phyloP scores from a whole-genome alignment of 2,888 invertebrate genomes.

The Antheraea yamamai region DNA sequence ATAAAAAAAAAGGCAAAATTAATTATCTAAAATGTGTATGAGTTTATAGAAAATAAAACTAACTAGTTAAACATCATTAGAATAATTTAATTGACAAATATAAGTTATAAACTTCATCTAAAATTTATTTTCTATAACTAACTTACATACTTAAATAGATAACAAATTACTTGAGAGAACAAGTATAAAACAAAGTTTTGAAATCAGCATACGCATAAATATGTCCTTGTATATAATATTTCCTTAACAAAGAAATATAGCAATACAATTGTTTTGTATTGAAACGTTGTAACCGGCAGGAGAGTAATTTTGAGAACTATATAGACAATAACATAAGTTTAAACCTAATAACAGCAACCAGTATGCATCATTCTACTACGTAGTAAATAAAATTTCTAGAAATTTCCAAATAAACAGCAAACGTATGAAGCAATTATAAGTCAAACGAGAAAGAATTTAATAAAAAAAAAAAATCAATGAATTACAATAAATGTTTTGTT shows the following conservation, averaged over 20 bases:
- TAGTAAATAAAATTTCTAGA: no score
- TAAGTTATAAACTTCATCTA: slow-evolving; percentile 8
- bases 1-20: no score
- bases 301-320: no score
- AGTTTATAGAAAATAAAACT: slow-evolving; percentile 10
- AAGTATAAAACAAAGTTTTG: not conserved
- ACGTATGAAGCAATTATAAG: no score
- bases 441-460: no score
- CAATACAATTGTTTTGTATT: not conserved
- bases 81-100: slow-evolving; percentile 21
- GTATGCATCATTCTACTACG: no score
- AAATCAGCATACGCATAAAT: not conserved
- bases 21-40: not conserved
- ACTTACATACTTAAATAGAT: not conserved
- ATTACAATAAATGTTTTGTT: no score
- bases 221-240: not conserved
- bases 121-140: slow-evolving; percentile 2
- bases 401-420: no score
- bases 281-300: no score
- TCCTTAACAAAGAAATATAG: not conserved
- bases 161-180: not conserved
- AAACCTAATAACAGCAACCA: no score
- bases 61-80: slow-evolving; percentile 14
- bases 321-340: no score
- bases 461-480: no score